phyloP scores from a whole-genome alignment of 2,113 vertebrate species.

The Rhegmatorhina hoffmannsi region DNA sequence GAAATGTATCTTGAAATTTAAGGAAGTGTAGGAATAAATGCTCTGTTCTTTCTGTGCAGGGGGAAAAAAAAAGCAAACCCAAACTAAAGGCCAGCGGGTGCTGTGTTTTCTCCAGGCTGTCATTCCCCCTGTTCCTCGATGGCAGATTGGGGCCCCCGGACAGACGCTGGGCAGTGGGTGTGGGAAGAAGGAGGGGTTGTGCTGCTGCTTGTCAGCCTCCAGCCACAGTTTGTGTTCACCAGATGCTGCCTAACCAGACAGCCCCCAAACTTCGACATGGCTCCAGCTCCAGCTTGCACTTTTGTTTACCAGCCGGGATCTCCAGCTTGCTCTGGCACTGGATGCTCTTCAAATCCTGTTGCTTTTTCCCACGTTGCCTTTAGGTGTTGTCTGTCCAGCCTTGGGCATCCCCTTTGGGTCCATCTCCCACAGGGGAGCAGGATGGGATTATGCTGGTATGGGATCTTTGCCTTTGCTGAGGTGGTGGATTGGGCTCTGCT shows the following conservation, averaged over 20 bases:
- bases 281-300: not conserved
- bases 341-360: not conserved
- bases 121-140: not conserved
- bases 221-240: conserved; percentile 34
- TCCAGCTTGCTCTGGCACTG: not conserved
- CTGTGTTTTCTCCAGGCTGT: conserved; percentile 11
- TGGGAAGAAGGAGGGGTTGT: conserved; percentile 31
- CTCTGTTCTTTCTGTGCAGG: conserved; percentile 39
- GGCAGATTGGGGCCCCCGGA: not conserved
- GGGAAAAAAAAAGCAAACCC: not conserved
- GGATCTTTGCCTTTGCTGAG: not conserved
- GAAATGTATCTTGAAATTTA: conserved; percentile 23
- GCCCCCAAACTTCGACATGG: not conserved
- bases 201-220: conserved; percentile 35
- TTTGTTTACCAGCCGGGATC: not conserved
- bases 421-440: fast-evolving
- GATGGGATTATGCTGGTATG: not conserved
- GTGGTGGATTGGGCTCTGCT: not conserved
- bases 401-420: not conserved
- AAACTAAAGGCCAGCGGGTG: not conserved
- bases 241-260: conserved; percentile 26
- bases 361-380: not conserved
- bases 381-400: not conserved
- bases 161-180: not conserved
- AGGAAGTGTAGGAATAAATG: conserved; percentile 42